Evolutionary conservation across 2,888 invertebrate genomes (phyloP).

Genomic region (Drosophila koepferae): DNA sequence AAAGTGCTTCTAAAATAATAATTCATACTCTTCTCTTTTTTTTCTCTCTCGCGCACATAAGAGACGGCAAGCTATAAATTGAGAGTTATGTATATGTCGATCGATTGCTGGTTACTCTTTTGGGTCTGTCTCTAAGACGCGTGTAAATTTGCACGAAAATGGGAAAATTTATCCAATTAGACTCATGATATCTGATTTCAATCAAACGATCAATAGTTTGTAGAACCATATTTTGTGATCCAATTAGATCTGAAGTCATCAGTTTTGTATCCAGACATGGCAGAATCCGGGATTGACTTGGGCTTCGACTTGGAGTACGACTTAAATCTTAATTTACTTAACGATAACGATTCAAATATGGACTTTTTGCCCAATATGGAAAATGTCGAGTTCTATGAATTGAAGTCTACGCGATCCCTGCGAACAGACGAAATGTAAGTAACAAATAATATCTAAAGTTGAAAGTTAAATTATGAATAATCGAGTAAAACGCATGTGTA

Average conservation of each 20-base stretch:
- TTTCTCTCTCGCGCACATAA: background rate
- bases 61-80: conserved; percentile 11
- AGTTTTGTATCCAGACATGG: conserved; percentile 66
- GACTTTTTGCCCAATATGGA: conserved; percentile 73
- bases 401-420: conserved; percentile 87
- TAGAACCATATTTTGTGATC: background rate
- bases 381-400: conserved; percentile 87
- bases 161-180: conserved; percentile 29
- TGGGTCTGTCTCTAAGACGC: conserved; percentile 20
- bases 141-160: conserved; percentile 37
- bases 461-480: background rate
- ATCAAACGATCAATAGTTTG: conserved; percentile 9
- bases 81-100: conserved; percentile 41
- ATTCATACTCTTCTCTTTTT: background rate
- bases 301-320: conserved; percentile 88
- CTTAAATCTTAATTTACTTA: conserved; percentile 71
- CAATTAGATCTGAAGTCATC: background rate
- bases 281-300: conserved; percentile 88
- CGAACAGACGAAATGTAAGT: conserved; percentile 87
- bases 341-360: conserved; percentile 73
- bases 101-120: conserved; percentile 23
- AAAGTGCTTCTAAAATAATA: background rate
- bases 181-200: conserved; percentile 38
- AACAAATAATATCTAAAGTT: background rate
- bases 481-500: background rate